Percentiles rank a stretch among this genome's conserved stretches.
These are phyloP conservation scores for Portevinia maculata DNA, from an alignment of 2,888 invertebrate genomes.

Conservation along the genomic window DNA sequence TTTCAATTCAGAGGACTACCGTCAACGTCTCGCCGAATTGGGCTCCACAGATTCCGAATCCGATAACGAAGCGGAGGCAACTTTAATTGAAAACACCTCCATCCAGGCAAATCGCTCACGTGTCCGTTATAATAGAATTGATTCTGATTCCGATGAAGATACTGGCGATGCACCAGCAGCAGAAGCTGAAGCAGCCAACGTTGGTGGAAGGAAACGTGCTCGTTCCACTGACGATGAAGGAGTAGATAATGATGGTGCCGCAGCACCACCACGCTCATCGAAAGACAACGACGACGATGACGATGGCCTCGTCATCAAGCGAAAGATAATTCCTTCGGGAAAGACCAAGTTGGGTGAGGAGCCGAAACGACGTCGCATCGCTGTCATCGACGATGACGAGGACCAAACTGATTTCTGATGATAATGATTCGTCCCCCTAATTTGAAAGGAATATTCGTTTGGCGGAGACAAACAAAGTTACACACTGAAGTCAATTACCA, in stretches of 20 bases:
- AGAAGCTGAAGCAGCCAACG: conserved; percentile 7
- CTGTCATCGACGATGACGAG: conserved; percentile 80
- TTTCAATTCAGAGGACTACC: conserved; percentile 82
- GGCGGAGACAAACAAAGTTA: conserved; percentile 41
- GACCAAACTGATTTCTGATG: conserved; percentile 44
- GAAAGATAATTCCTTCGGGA: conserved; percentile 75
- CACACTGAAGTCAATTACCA: conserved; percentile 46
- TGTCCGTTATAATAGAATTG: conserved; percentile 80
- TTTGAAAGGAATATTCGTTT: conserved; percentile 24
- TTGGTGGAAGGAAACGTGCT: conserved; percentile 34
- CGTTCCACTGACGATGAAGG: conserved; percentile 55
- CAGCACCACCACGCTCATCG: background rate
- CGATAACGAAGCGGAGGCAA: conserved; percentile 72
- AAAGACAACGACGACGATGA: conserved; percentile 76
- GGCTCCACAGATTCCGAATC: conserved; percentile 76
- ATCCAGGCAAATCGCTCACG: conserved; percentile 77
- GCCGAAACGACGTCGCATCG: conserved; percentile 81
- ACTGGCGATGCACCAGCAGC: conserved; percentile 4
- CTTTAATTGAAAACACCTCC: conserved; percentile 75
- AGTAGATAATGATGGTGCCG: conserved; percentile 17
- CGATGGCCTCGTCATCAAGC: conserved; percentile 79
- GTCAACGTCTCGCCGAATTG: conserved; percentile 80
- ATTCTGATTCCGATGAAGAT: conserved; percentile 79
- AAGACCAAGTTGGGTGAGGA: conserved; percentile 69
- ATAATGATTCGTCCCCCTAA: conserved; percentile 35